Evolutionary conservation across 2,797 vertebrate species (phyloP).

Genomic region (Glyptemys insculpta): DNA sequence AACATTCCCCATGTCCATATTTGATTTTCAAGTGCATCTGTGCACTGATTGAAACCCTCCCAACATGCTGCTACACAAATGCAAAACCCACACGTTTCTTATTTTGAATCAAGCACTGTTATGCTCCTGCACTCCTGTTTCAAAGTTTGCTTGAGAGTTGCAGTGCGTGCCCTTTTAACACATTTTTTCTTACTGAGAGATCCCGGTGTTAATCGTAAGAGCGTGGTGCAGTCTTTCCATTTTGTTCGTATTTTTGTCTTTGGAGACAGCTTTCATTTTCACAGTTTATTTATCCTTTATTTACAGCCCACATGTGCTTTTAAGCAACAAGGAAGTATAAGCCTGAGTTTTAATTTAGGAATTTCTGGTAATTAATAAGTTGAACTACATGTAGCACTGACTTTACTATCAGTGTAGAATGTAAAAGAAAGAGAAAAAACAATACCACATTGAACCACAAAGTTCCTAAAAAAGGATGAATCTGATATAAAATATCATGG

Average conservation of each 20-base stretch:
- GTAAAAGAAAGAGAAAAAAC: conserved; percentile 46
- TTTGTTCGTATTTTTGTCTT: conserved; percentile 74
- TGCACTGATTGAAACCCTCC: conserved; percentile 84
- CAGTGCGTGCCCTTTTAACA: conserved; percentile 72
- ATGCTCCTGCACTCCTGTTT: conserved; percentile 78
- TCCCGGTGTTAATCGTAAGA: conserved; percentile 70
- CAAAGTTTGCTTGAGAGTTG: conserved; percentile 79
- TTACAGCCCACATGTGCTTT: conserved; percentile 70
- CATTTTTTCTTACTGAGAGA: conserved; percentile 65
- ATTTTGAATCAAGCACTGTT: conserved; percentile 81
- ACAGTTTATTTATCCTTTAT: conserved; percentile 71
- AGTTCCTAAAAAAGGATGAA: conserved; percentile 15
- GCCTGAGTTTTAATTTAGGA: conserved; percentile 66
- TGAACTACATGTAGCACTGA: conserved; percentile 57
- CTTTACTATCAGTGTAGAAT: conserved; percentile 45
- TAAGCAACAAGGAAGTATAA: conserved; percentile 74
- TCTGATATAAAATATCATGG: conserved; percentile 41
- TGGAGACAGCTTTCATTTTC: conserved; percentile 73
- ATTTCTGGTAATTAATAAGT: conserved; percentile 74
- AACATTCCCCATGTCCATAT: conserved; percentile 85
- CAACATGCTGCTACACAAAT: conserved; percentile 84
- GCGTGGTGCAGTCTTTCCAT: conserved; percentile 61
- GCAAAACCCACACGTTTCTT: conserved; percentile 83
- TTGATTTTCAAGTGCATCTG: conserved; percentile 88
- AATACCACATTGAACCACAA: conserved; percentile 50